phyloP scores from a whole-genome alignment of 2,113 vertebrate genomes.

The Campylomormyrus tamandua region DNA sequence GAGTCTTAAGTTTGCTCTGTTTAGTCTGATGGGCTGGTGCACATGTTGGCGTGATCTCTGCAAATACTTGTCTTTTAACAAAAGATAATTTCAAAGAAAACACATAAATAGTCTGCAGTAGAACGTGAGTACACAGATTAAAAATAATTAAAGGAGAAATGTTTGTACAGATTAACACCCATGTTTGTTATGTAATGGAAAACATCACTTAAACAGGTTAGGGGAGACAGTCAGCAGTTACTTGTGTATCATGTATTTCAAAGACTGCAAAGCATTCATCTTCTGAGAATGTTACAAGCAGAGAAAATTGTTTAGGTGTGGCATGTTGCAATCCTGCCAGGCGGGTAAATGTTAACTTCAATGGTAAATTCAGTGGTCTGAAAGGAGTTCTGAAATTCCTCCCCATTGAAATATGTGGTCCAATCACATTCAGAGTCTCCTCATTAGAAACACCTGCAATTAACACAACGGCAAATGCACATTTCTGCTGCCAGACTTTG shows the following conservation, averaged over 20 bases:
- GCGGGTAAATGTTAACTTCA: not conserved
- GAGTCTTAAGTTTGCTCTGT: not conserved
- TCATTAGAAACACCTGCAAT: not conserved
- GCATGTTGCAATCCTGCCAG: not conserved
- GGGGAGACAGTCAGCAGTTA: not conserved
- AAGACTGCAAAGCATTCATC: not conserved
- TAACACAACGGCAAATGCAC: not conserved
- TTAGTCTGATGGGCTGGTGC: not conserved
- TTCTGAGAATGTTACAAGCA: not conserved
- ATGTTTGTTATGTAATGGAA: not conserved
- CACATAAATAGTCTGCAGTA: not conserved
- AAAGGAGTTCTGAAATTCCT: not conserved
- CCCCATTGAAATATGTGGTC: not conserved
- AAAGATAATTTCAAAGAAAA: constrained; percentile 10
- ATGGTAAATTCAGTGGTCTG: not conserved
- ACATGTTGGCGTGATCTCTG: constrained; percentile 6
- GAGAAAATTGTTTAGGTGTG: not conserved
- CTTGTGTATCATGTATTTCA: not conserved
- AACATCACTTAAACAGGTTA: not conserved
- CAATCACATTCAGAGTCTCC: not conserved
- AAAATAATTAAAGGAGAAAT: not conserved
- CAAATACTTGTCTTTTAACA: constrained; percentile 1
- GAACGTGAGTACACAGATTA: not conserved
- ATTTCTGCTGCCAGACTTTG: not conserved
- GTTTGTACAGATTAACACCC: not conserved